Conservation (phyloP, 2,888 invertebrate genomes). For the Bellardia pandia region DNA sequence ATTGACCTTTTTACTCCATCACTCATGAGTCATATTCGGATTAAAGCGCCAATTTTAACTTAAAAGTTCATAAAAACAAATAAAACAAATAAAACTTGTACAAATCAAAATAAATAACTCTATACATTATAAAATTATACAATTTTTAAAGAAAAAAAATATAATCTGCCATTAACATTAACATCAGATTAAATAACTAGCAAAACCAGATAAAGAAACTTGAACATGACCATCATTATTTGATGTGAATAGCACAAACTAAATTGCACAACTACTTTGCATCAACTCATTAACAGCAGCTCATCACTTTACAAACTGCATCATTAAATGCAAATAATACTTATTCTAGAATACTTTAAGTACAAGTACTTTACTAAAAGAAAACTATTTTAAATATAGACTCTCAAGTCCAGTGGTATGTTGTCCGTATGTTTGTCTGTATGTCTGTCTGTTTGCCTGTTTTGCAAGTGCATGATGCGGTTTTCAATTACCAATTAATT, state of each 20-base stretch:
- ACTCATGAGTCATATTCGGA: too few species aligned
- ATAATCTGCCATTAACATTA: neutral
- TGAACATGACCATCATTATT: constrained; percentile 7
- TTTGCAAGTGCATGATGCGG: constrained; percentile 29
- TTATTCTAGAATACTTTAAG: neutral
- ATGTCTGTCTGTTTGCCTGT: neutral
- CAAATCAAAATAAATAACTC: too few species aligned
- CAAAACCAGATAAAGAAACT: neutral
- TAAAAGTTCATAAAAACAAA: too few species aligned
- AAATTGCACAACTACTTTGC: neutral
- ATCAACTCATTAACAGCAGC: neutral
- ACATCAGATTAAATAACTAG: neutral
- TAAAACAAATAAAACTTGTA: too few species aligned
- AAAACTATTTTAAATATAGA: constrained; percentile 18
- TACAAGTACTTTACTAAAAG: neutral
- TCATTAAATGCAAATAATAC: neutral
- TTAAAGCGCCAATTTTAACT: too few species aligned
- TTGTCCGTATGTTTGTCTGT: neutral
- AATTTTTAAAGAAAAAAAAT: too few species aligned
- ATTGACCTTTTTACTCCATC: too few species aligned
- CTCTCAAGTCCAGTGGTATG: neutral
- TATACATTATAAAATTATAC: too few species aligned
- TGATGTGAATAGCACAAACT: neutral
- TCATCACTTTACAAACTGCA: neutral
- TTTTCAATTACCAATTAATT: constrained; percentile 49